Evolutionary conservation across 1,140 invertebrate genomes (phyloP), one percentile per base, ranked within the genome.

Genomic region (Drosophila mayri): DNA sequence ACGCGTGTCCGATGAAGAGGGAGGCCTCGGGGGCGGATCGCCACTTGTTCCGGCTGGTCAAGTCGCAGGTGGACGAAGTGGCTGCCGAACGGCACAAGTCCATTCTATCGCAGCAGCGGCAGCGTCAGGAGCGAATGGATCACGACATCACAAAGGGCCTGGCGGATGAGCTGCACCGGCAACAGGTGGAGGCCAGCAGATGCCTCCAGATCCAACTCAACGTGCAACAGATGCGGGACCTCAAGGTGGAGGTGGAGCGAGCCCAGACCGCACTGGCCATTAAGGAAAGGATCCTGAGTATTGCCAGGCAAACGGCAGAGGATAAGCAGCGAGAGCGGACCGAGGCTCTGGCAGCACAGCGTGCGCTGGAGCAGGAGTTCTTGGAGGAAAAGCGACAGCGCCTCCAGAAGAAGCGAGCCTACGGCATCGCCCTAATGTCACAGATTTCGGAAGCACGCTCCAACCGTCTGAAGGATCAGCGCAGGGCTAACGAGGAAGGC

Each of bases 31-130:
- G 3, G 3, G 43, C 66, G 7, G 70, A 64, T 1, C 68, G 55
- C 22, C 41, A 55, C 0, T 12, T 87, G 1, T 82, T 52, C 18
- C 71, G 76, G 0, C 38, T 57, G 47, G 50, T 79, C 9, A 83
- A 83, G 22, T 40, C 65, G 20, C 84, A 87, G 60, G 83, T 87
- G 49, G 75, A 76, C 30, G 75, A 87, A 30, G 44, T 83, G 18
- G 83, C 84, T 20, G 67, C 77, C 20, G 67, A 83, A 14, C 84
- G 84, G 20, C 52, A 66, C 35, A 61, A 41, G 25, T 40, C 68
- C 5, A 50, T 65, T 38, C 35, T 55, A 1, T 55, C 52, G 37
- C 57, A 72, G 57, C 76, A 72, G 6, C 55, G 58, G 11, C 50
- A 77, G 41, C 44, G 63, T 16, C 50, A 75, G 14, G 61, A 70